Percentiles rank a stretch among this genome's conserved stretches.
These are phyloP conservation scores for Arctocebus calabarensis DNA, from an alignment of 2,797 vertebrate genomes.

Conservation along the genomic window DNA sequence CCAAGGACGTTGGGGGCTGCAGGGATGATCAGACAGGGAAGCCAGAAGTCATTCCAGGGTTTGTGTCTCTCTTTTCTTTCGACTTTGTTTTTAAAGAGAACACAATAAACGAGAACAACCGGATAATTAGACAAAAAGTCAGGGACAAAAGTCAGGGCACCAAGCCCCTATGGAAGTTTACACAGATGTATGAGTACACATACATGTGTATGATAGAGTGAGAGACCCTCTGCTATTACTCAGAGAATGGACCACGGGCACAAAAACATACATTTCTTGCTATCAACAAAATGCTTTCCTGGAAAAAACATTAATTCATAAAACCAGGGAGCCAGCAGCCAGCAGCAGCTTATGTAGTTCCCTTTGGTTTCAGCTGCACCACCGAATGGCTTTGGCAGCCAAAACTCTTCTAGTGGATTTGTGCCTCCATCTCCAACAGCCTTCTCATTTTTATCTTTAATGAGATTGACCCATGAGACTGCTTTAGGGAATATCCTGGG, in stretches of 20 bases:
- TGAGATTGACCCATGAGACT: conserved; percentile 70
- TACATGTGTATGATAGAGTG: too few species aligned
- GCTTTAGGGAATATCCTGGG: conserved; percentile 68
- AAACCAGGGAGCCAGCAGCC: neutral
- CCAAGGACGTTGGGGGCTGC: neutral
- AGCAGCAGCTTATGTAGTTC: neutral
- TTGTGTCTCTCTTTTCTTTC: neutral
- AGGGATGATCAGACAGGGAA: neutral
- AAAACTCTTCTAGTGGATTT: conserved; percentile 48
- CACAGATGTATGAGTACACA: neutral
- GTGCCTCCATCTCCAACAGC: conserved; percentile 36
- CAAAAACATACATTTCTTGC: neutral
- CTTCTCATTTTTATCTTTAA: conserved; percentile 81
- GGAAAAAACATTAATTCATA: neutral
- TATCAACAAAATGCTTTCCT: neutral
- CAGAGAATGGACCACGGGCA: neutral
- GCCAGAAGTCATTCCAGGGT: neutral
- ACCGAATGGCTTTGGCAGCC: neutral
- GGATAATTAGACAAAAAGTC: neutral
- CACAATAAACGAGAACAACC: neutral
- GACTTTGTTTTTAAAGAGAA: conserved; percentile 11
- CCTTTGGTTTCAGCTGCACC: conserved; percentile 16
- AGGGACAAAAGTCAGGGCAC: conserved; percentile 3
- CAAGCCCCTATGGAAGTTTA: neutral
- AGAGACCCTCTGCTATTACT: neutral